Evolutionary conservation across 2,113 vertebrate genomes (phyloP), one percentile per base, ranked within the genome.

Genomic region (Elephantulus edwardii): DNA sequence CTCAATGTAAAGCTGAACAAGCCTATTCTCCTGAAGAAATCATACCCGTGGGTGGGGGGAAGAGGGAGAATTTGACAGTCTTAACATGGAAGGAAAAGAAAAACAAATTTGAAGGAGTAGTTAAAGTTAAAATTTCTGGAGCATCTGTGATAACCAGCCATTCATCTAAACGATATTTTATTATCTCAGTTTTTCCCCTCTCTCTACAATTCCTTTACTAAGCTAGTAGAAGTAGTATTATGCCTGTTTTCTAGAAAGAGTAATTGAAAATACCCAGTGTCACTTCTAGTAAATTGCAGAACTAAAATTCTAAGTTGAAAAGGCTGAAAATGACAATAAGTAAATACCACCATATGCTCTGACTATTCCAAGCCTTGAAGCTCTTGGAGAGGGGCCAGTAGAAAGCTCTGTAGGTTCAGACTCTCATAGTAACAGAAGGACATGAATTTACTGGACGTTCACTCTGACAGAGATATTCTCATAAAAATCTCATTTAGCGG

Each of bases 341-440:
- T 60, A 93, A 94, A 46, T 74, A 83, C 74, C 10, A 17, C 75
- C 56, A 42, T 62, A 82, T 74, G 42, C 33, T 71, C 78, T 87
- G 17, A 30, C 50, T 79, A 64, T 81, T 92, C 92, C 38, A 82
- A 68, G 56, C 48, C 66, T 50, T 13, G 44, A 38, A 26, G 28
- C 40, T 72, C 24, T 83, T 44, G 68, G 58, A 24, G 50, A 89
- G 84, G 77, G 46, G 80, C 40, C 48, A 81, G 4, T 80, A 77
- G 44, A 38, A 86, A 70, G 93, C 56, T n/a, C 40, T 72, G 26
- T 81, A 76, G 28, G 48, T 54, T 88, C 64, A 64, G 70, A 79
- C 20, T 91, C 42, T 87, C 60, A 90, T 58, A 72, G 28, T 82
- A 90, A 60, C 42, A 83, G 40, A 46, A 77, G 28, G 35, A 81